Conservation (phyloP, 2,888 invertebrate species). For the Dicyrtomina minuta region DNA sequence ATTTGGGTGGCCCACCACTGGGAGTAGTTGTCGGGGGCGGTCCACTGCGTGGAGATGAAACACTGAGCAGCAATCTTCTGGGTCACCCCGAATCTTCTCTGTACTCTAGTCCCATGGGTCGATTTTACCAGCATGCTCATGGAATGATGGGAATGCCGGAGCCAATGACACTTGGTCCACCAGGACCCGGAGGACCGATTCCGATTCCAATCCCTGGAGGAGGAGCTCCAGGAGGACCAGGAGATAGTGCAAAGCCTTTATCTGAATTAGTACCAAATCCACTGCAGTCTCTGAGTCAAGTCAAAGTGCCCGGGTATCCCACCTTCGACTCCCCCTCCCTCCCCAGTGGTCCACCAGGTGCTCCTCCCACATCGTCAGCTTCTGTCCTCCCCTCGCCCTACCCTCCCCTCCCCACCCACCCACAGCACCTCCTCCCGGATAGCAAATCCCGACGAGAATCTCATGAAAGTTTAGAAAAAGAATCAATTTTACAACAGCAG, state of each 20-base stretch:
- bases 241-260: too few species aligned
- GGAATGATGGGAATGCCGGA: conserved; percentile 1
- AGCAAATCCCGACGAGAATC: conserved; percentile 17
- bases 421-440: not conserved
- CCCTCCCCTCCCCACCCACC: too few species aligned
- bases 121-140: conserved; percentile 48
- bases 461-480: conserved; percentile 24
- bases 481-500: conserved; percentile 1
- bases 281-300: conserved; percentile 72
- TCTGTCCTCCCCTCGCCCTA: conserved; percentile 45
- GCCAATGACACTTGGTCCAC: conserved; percentile 23
- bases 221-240: not conserved
- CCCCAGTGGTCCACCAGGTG: conserved; percentile 20
- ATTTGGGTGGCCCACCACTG: too few species aligned
- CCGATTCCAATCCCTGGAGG: not conserved
- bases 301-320: too few species aligned
- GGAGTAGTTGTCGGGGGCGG: too few species aligned
- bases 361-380: conserved; percentile 36
- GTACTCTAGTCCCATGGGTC: conserved; percentile 52
- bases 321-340: conserved; percentile 32
- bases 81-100: too few species aligned
- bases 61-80: conserved; percentile 33
- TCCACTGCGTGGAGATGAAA: conserved; percentile 20
- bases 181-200: not conserved
- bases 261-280: conserved; percentile 63